Base-by-base conservation (phyloP, 1,140 invertebrate genomes). In the Cherax destructor region DNA sequence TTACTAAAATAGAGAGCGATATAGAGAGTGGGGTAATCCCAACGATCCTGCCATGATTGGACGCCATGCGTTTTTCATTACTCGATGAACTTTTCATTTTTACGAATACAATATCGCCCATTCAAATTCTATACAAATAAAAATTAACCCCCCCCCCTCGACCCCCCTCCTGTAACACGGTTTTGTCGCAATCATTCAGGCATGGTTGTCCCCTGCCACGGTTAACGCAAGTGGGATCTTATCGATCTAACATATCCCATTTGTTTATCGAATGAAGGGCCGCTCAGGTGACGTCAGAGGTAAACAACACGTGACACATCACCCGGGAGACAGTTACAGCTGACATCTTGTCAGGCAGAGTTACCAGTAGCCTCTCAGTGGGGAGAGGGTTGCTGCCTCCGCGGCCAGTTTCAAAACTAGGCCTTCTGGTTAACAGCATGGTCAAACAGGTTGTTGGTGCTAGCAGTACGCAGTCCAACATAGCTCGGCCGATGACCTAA, bases 61-160 rank as follows among this genome's bases (percentile, higher is more conserved):
- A 87, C 76, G 7, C 84, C n/a, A 87, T 79, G 76, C 85, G 76
- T 87, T 87, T 87, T 87, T 87, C 85, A 87, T 79, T 79, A 78
- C 49, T 72, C 56, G 74, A 78, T 79, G 52, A 78, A 87, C 85
- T 87, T 87, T 87, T 61, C 85, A 77, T 79, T 79, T 87, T 78
- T 87, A 77, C 61, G 85, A 79, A 87, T 65, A 79, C 76, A 87
- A 87, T 79, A 87, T 87, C 76, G 74, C 50, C 74, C 84, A 86
- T 86, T 86, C 84, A 65, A 56, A 65, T 65, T 65, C 61, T 65
- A 21, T 65, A 21, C 61, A 16, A 65, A 65, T 65, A 65, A 65
- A 65, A 65, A 65, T 65, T 16, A 65, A 65, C 11, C 13, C 4
- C 61, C 18, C 61, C 18, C 61, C 13, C 61, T 18, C 4, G 4